phyloP scores from a whole-genome alignment of 2,113 vertebrate genomes.

The Dicentrarchus labrax region DNA sequence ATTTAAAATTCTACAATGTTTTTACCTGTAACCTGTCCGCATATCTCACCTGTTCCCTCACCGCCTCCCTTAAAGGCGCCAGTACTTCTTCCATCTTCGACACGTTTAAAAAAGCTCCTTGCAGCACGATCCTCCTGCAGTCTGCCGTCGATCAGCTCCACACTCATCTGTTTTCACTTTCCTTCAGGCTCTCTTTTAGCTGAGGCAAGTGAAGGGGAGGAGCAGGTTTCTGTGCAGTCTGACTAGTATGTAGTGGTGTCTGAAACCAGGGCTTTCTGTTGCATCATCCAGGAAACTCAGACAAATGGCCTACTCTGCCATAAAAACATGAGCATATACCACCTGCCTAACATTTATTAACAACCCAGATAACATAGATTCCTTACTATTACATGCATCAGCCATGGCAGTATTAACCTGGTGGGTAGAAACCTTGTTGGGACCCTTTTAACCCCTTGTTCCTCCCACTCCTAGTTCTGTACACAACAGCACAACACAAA shows the following conservation, averaged over 20 bases:
- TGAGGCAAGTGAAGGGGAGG: constrained; percentile 6
- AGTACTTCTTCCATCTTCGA: constrained; percentile 53
- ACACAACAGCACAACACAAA: too few relatives aligned
- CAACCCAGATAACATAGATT: neutral
- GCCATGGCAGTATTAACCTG: neutral
- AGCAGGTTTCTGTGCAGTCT: neutral
- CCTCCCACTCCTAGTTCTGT: neutral
- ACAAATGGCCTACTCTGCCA: too few relatives aligned
- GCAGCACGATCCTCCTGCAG: neutral
- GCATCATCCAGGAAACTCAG: constrained; percentile 62
- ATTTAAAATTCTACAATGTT: too few relatives aligned
- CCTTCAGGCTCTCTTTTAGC: neutral
- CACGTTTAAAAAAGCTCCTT: neutral
- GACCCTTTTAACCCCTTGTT: neutral
- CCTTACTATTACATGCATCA: neutral
- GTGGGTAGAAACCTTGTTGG: too few relatives aligned
- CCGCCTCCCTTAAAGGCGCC: constrained; percentile 56
- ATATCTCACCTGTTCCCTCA: constrained; percentile 56
- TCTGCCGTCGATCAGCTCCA: neutral
- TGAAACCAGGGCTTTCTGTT: constrained; percentile 53
- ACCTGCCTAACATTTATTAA: neutral
- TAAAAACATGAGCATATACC: neutral
- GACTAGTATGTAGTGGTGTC: neutral
- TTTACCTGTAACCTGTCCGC: too few relatives aligned
- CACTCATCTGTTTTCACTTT: neutral